Evolutionary conservation across 2,113 vertebrate species (phyloP), one percentile per base, ranked within the genome.

Genomic region (Corydoras sp.): DNA sequence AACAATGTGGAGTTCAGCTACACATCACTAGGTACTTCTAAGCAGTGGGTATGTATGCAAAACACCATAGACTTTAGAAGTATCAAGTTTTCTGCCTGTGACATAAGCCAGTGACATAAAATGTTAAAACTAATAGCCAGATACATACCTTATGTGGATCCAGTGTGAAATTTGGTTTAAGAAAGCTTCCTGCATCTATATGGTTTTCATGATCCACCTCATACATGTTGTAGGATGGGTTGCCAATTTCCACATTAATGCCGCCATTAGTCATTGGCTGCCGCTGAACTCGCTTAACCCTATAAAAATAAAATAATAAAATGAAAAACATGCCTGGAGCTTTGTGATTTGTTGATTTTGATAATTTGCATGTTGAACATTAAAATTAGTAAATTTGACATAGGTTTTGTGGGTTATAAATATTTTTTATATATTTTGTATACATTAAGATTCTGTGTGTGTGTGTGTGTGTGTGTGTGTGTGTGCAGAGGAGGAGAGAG

Each of bases 141-240:
- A 18, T 9, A 32, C 84, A 79, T 86, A 98, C 97, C 95, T 98
- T 99, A 73, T 95, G 92, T 84, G 94, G 89, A 80, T 97, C 95
- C 81, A 98, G 85, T 62, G 94, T 93, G 81, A 98, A 99, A 85
- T 95, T 92, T 77, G 95, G 91, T 85, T 94, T 80, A 83, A 98
- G 86, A 79, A 97, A 90, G 78, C 93, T 92, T 75, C 95, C 94
- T 77, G 89, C 90, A 69, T 91, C 89, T 2, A 93, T 93, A 4
- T 81, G 93, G 86, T 94, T 97, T 82, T 95, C 93, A n/a, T 95
- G 96, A 76, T 96, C 95, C 79, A 98, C 93, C 79, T 99, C 97
- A 78, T 98, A 99, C 97, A 99, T 98, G 84, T 97, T 99, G 83
- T 99, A 98, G 3, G 97, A 96, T 3, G 97, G 97, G 84, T 99